Percentiles rank a stretch among this genome's conserved stretches.
Conservation (phyloP, 1,140 invertebrate species). For the Drosophila prosaltans region DNA sequence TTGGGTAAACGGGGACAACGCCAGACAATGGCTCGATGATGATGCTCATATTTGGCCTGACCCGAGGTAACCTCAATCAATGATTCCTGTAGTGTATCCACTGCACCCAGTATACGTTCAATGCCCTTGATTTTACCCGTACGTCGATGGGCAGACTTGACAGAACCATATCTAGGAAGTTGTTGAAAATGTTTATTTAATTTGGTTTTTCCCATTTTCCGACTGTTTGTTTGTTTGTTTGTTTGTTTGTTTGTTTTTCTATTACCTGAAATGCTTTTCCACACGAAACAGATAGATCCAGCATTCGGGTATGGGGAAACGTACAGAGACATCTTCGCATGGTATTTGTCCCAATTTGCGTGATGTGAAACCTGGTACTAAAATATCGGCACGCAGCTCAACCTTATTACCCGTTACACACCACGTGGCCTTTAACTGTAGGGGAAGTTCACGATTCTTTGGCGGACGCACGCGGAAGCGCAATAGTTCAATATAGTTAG, state of each 20-base stretch:
- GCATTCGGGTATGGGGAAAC: conserved; percentile 98
- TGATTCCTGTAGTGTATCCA: conserved; percentile 95
- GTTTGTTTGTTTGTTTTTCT: no score
- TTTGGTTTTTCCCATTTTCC: no score
- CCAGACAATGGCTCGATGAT: conserved; percentile 98
- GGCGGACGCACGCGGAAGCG: conserved; percentile 98
- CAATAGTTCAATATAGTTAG: conserved; percentile 98
- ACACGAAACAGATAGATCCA: conserved; percentile 99
- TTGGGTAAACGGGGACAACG: conserved; percentile 97
- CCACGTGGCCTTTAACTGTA: conserved; percentile 95
- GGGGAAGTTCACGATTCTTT: conserved; percentile 97
- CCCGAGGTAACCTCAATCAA: conserved; percentile 99
- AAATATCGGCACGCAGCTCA: conserved; percentile 95
- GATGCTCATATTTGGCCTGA: conserved; percentile 99
- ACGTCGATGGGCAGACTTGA: conserved; percentile 96
- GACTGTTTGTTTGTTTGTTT: no score
- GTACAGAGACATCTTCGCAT: conserved; percentile 98
- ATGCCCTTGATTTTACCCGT: conserved; percentile 97
- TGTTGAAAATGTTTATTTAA: neutral
- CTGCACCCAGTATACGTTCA: conserved; percentile 95
- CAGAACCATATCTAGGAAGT: conserved; percentile 90
- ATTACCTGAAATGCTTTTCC: conserved; percentile 97
- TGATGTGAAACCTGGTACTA: conserved; percentile 98
- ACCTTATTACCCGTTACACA: conserved; percentile 94
- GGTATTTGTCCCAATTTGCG: conserved; percentile 97